Conservation (phyloP, 2,888 invertebrate species). For the Rhagonycha lutea region DNA sequence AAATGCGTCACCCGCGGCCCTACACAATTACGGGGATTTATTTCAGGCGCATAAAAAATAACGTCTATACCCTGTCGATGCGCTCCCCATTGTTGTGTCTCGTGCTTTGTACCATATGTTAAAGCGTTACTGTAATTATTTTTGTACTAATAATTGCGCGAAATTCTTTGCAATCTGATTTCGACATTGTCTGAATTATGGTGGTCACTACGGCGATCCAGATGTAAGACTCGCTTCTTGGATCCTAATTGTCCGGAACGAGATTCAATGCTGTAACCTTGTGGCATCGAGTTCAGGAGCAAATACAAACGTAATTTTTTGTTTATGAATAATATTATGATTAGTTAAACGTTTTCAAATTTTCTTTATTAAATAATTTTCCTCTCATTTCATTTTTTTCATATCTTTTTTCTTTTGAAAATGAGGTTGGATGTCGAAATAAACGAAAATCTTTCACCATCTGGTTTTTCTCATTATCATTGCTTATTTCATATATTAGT, state of each 20-base stretch:
- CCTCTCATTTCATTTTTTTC: neutral
- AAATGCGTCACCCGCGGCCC: slow-evolving; percentile 30
- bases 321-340: neutral
- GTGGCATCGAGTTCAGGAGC: slow-evolving; percentile 11
- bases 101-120: slow-evolving; percentile 27
- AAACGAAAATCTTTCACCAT: neutral
- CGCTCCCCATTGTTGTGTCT: slow-evolving; percentile 29
- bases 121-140: slow-evolving; percentile 27
- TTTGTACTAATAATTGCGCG: slow-evolving; percentile 27
- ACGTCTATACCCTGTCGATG: slow-evolving; percentile 32
- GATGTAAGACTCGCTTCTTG: slow-evolving; percentile 31
- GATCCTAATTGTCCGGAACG: slow-evolving; percentile 40
- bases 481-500: neutral
- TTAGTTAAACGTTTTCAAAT: neutral
- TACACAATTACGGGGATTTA: slow-evolving; percentile 38
- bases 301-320: neutral
- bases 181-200: slow-evolving; percentile 8
- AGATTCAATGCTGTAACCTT: slow-evolving; percentile 24
- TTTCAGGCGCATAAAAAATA: slow-evolving; percentile 38
- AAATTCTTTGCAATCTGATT: slow-evolving; percentile 29
- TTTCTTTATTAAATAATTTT: neutral
- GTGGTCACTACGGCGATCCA: slow-evolving; percentile 17
- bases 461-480: neutral
- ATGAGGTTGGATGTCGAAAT: neutral
- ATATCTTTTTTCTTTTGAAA: neutral